Evolutionary conservation across 92 coral and sea anemone species (phyloP).

Genomic region (Umimayanthus kanabou): DNA sequence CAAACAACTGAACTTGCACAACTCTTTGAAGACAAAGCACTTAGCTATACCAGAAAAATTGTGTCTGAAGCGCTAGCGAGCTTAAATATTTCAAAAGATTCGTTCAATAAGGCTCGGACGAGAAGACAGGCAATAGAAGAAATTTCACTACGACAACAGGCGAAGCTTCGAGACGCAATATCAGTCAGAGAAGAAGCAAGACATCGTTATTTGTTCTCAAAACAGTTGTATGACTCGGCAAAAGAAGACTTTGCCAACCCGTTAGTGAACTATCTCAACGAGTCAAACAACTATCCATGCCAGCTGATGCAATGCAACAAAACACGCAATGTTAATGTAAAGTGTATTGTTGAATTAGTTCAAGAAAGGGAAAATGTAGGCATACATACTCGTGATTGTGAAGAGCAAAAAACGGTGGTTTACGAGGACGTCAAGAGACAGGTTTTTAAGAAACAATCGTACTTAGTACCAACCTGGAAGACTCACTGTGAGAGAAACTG

Average conservation of each 20-base stretch:
- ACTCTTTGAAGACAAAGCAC: conserved; percentile 8
- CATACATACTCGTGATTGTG: not conserved
- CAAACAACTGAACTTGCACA: conserved; percentile 25
- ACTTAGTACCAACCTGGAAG: conserved; percentile 17
- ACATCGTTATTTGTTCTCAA: not conserved
- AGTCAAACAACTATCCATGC: not conserved
- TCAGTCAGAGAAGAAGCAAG: not conserved
- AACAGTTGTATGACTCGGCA: not conserved
- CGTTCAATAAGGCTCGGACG: not conserved
- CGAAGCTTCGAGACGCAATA: not conserved
- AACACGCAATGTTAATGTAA: not conserved
- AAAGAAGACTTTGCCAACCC: conserved; percentile 3
- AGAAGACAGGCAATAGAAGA: conserved; percentile 15
- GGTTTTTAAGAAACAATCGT: not conserved
- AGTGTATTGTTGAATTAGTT: not conserved
- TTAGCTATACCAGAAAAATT: conserved; percentile 1
- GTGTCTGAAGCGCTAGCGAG: conserved; percentile 13
- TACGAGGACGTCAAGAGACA: conserved; percentile 12
- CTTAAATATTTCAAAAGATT: conserved; percentile 1
- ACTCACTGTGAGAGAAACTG: not conserved
- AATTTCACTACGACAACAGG: not conserved
- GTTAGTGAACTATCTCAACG: not conserved
- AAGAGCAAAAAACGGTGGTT: not conserved
- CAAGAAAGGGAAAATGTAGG: not conserved
- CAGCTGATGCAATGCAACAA: conserved; percentile 27